Base-by-base conservation (phyloP, 2,113 vertebrate species). In the Engraulis encrasicolus region DNA sequence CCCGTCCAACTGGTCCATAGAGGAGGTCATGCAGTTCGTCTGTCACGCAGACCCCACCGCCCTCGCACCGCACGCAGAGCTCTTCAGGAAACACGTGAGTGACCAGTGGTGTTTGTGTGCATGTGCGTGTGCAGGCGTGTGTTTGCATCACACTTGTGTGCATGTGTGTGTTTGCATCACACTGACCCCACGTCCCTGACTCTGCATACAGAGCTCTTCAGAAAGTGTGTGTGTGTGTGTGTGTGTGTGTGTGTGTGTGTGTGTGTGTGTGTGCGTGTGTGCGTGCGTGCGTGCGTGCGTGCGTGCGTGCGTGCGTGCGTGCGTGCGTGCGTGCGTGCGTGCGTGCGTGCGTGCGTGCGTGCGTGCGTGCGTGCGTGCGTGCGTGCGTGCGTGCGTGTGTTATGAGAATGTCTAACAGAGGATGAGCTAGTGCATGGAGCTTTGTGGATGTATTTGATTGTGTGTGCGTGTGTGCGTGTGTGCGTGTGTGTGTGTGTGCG, bases 1-100 rank as follows among this genome's bases (percentile, higher is more conserved):
- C 91, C 98, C 98, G 50, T 94, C 97, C 9, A 94, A 90, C 86
- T 99, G 98, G 98, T 96, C 96, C 86, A 96, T 99, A 86, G 97
- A 98, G 84, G 97, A 99, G 95, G 98, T 99, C 80, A 98, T 99
- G 93, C 94, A 91, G 92, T 99, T 98, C 88, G 96, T 99, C 89
- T 95, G 96, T 91, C 95, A 97, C 84, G 97, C 96, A 27, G 97
- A 99, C 92, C 97, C 97, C 74, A 92, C 95, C 5, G 95, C 97
- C 0, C 92, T 98, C 86, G 97, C 95, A 31, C 96, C 96, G n/a
- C 96, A 99, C 2, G 96, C 96, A 0, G 96, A 99, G 82, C 96
- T 99, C 52, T 99, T 99, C 90, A 96, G 96, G 85, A 97, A 96
- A 95, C 98, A 99, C 78, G 98, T 98, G 94, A 92, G 94, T 95